Evolutionary conservation across 2,797 vertebrate genomes (phyloP), one percentile per base, ranked within the genome.

Genomic region (Lacerta bilineata): DNA sequence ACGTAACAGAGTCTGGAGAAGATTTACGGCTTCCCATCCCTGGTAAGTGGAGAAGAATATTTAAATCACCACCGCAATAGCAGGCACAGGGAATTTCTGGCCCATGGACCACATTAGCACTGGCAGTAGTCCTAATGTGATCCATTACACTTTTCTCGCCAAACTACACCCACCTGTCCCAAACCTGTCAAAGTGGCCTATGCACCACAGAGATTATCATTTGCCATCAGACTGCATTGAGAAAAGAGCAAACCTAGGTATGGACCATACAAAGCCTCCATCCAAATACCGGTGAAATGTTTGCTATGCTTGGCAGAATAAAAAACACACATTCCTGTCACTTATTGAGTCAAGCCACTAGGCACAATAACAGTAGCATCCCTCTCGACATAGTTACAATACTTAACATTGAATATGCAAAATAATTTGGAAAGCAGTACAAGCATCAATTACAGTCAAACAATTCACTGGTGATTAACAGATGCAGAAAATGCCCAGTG

Each of bases 391-490:
- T 13, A 46, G 59, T 41, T 79, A 33, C 20, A 86, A 43, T 11
- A 55, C 23, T 86, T 86, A 50, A 68, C 11, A 29, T 10, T 76
- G 25, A 76, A n/a, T 25, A 29, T 50, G 29, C 29, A 86, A 68
- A 86, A 86, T 25, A 69, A 86, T 86, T 15, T 36, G n/a, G 41
- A 79, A 86, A 69, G 46, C 33, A 27, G 10, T 55, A 61, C 15
- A 75, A 29, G 25, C 8, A 36, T 75, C 18, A 61, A 46, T 6
- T 61, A 61, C 68, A 55, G 27, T 78, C 20, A 85, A 85, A 77
- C 39, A 46, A 78, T 85, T 77, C 29, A 77, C 20, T 68, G 46
- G 61, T 78, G 61, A 50, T 86, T 78, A 69, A 71, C 68, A 55
- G 43, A 69, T 69, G 66, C 33, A 46, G 29, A 78, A 43, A 50